Evolutionary conservation across 2,113 vertebrate genomes (phyloP).

Genomic region (Larimichthys polyactis): DNA sequence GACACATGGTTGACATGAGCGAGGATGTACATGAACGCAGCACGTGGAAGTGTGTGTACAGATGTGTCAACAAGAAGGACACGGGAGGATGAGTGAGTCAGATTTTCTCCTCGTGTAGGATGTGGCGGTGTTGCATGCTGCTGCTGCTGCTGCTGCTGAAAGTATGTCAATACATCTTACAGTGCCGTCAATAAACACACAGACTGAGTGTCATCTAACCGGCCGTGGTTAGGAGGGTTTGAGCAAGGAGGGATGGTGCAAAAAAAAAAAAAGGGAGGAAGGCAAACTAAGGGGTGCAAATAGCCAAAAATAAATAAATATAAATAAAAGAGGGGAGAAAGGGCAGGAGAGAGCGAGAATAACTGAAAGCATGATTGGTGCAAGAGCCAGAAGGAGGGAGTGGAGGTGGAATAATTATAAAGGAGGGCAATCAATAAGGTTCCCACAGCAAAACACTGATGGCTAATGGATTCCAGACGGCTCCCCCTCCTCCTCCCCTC

Average conservation of each 20-base stretch:
- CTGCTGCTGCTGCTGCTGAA: not conserved
- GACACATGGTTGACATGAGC: not conserved
- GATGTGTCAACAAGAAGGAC: not conserved
- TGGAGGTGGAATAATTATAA: conserved; percentile 81
- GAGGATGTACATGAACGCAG: not conserved
- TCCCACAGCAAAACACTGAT: conserved; percentile 84
- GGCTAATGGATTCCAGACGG: conserved; percentile 84
- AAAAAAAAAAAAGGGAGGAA: conserved; percentile 1
- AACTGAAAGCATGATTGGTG: conserved; percentile 54
- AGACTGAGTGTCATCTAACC: conserved; percentile 10
- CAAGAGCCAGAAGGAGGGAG: conserved; percentile 47
- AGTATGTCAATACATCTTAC: conserved; percentile 39
- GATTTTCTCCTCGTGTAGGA: conserved; percentile 32
- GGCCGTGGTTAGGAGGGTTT: not conserved
- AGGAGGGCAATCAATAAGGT: conserved; percentile 85
- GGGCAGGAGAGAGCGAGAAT: conserved; percentile 22
- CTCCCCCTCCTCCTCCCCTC: conserved; percentile 41
- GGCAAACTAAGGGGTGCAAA: conserved; percentile 16
- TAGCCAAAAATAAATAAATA: not conserved
- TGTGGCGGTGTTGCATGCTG: conserved; percentile 38
- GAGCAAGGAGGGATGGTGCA: not conserved
- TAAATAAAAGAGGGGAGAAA: conserved; percentile 4
- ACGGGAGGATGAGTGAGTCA: not conserved
- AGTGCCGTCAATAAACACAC: conserved; percentile 31
- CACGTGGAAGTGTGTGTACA: not conserved